phyloP scores from a whole-genome alignment of 2,888 invertebrate species.

The Macrophya alboannulata region DNA sequence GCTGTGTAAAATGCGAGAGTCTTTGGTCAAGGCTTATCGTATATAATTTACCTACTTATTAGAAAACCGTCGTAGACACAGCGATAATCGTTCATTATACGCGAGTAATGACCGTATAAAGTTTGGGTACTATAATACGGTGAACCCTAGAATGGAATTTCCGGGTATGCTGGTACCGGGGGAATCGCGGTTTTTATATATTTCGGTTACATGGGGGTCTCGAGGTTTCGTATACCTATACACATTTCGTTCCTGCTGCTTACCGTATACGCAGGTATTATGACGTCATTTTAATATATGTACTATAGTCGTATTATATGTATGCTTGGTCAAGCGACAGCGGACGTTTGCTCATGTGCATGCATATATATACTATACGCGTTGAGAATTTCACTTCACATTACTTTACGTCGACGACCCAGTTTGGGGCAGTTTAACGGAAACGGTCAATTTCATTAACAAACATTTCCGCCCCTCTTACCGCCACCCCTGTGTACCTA shows the following conservation, averaged over 20 bases:
- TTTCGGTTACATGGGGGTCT: constrained; percentile 33
- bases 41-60: constrained; percentile 39
- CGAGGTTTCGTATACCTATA: neutral
- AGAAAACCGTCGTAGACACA: neutral
- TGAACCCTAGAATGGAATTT: constrained; percentile 18
- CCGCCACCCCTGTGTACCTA: neutral
- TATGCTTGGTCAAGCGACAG: constrained; percentile 1
- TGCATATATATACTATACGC: neutral
- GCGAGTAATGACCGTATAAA: neutral
- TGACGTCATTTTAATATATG: neutral
- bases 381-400: neutral
- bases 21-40: constrained; percentile 28
- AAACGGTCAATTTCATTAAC: constrained; percentile 51
- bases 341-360: constrained; percentile 19
- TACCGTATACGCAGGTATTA: constrained; percentile 16
- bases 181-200: neutral
- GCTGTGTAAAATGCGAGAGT: neutral
- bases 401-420: constrained; percentile 1
- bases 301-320: neutral
- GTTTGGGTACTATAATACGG: neutral
- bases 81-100: neutral
- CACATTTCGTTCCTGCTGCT: neutral
- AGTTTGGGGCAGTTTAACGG: constrained; percentile 48
- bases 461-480: neutral
- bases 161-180: constrained; percentile 20